Base-by-base conservation (phyloP, 2,113 vertebrate genomes). In the Dromas ardeola region DNA sequence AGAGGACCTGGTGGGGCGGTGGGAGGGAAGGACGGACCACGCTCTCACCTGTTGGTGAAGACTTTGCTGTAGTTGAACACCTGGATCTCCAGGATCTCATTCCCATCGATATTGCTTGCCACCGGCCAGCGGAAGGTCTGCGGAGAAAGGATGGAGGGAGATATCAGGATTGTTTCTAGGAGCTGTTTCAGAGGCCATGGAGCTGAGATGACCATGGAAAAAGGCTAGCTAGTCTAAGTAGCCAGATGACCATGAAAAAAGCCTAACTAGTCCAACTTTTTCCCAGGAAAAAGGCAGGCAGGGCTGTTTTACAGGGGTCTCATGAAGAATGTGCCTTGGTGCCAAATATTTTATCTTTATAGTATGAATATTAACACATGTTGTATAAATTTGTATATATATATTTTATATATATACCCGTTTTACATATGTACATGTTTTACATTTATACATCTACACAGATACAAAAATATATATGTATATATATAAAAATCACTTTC, bases 61-160 rank as follows among this genome's bases (percentile, higher is more conserved):
- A 99, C 99, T 96, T 99, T 99, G 98, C 99, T 99, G 97, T 99
- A 99, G 98, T 99, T 99, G 98, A 99, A 99, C 83, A 99, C 98
- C 87, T 99, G 99, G 94, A 99, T 98, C 97, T 99, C 99, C 73
- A 99, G 97, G 97, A 99, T 98, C 97, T 99, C 99, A 10, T 98
- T 99, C 88, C 98, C 98, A 6, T 99, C 98, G 2, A 99, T 96
- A 43, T 92, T 98, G 97, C 99, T 99, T 49, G 98, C 99, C 73
- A 99, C 98, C 0, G 99, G 99, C 99, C 99, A 99, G 73, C 99
- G 99, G 96, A 99, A 99, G 1, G 95, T 99, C 99, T 99, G 97
- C 0, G 10, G 90, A 80, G 73, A 80, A 45, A 95, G 34, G 72
- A 56, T 0, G 27, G 36, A 71, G 61, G 81, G 62, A 58, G 52